These are phyloP conservation scores for Lasioglossum pauxillum DNA, from an alignment of 2,888 invertebrate genomes.

Conservation along the genomic window DNA sequence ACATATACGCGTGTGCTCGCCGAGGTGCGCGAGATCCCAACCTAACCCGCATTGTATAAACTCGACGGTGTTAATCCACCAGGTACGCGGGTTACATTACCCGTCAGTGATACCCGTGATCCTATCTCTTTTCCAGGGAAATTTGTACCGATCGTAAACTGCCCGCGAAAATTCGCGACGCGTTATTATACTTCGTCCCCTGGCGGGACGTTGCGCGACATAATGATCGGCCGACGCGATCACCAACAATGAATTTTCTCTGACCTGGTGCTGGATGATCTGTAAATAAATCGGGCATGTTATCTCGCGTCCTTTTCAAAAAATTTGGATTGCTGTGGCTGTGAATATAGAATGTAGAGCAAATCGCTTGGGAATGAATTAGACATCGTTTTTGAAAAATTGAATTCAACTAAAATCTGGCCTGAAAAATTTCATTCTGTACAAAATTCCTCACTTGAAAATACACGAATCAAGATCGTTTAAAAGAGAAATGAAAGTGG, in stretches of 20 bases:
- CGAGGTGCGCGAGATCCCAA: neutral
- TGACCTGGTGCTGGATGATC: neutral
- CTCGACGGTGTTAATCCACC: neutral
- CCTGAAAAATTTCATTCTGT: too few relatives aligned
- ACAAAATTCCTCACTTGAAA: too few relatives aligned
- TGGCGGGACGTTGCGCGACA: neutral
- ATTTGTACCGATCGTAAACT: constrained; percentile 43
- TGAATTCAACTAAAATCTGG: too few relatives aligned
- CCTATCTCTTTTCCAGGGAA: constrained; percentile 47
- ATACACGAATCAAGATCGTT: too few relatives aligned
- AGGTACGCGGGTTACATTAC: constrained; percentile 17
- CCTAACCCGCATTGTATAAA: constrained; percentile 7
- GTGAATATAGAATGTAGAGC: too few relatives aligned
- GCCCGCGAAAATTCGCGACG: constrained; percentile 36
- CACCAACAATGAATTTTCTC: neutral
- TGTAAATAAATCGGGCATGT: too few relatives aligned
- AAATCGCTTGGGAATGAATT: too few relatives aligned
- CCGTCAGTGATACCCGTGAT: constrained; percentile 39
- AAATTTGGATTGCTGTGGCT: too few relatives aligned
- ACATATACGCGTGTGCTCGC: constrained; percentile 33
- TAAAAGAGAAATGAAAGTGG: too few relatives aligned
- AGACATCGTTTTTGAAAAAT: too few relatives aligned
- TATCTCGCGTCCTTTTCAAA: too few relatives aligned
- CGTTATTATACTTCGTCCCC: constrained; percentile 26
- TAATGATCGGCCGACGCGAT: constrained; percentile 13